Evolutionary conservation across 2,797 vertebrate species (phyloP).

Genomic region (Xerus rutilus): DNA sequence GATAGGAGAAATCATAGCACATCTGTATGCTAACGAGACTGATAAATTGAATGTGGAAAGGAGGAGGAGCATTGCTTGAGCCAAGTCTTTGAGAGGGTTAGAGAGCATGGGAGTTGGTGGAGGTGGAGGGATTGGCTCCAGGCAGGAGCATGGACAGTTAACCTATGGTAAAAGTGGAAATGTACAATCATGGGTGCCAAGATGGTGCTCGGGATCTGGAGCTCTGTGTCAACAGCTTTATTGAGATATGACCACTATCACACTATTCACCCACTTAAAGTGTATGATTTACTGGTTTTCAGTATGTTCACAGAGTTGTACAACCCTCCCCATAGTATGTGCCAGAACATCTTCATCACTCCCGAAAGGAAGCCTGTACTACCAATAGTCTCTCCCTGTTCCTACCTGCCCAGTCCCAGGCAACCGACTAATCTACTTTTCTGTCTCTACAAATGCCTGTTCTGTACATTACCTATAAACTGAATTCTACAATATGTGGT

Average conservation of each 20-base stretch:
- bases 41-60: background rate
- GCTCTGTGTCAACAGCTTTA: background rate
- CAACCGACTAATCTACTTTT: background rate
- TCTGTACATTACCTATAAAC: background rate
- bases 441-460: background rate
- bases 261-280: background rate
- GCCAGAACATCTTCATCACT: background rate
- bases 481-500: background rate
- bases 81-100: background rate
- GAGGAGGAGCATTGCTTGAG: background rate
- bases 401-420: background rate
- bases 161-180: background rate
- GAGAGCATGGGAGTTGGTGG: background rate
- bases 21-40: background rate
- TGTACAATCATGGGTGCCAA: background rate
- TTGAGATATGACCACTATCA: background rate
- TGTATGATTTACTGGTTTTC: background rate
- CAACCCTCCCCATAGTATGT: background rate
- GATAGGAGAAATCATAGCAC: background rate
- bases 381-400: background rate
- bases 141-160: too few relatives aligned
- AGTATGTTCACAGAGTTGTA: background rate
- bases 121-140: background rate
- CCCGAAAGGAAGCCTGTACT: background rate
- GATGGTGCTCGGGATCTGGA: background rate